phyloP scores from a whole-genome alignment of 1,140 invertebrate genomes.

The Musca vetustissima region DNA sequence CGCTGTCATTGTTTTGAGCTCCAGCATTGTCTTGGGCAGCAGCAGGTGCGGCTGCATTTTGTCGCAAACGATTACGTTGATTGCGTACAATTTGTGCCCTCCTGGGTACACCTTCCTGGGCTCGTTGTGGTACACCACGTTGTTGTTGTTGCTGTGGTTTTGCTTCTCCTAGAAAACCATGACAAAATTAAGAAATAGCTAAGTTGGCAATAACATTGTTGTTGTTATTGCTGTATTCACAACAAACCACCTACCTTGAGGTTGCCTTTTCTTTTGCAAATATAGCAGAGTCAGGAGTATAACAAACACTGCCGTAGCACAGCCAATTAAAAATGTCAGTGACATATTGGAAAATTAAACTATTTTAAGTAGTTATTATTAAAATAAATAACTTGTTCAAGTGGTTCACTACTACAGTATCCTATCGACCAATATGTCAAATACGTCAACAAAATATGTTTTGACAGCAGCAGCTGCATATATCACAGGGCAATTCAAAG shows the following conservation, averaged over 20 bases:
- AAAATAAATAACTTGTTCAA: neutral
- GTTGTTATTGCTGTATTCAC: neutral
- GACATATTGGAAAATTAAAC: constrained; percentile 53
- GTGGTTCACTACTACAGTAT: constrained; percentile 2
- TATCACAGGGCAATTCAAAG: neutral
- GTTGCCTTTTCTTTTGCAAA: constrained; percentile 43
- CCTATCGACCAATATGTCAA: constrained; percentile 5
- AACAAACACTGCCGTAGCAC: constrained; percentile 56
- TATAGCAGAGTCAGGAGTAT: constrained; percentile 57
- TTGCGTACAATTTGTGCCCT: constrained; percentile 65
- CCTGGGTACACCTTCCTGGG: constrained; percentile 60
- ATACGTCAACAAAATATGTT: constrained; percentile 25
- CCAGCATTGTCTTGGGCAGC: constrained; percentile 36
- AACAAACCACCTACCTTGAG: constrained; percentile 35
- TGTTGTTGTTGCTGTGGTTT: constrained; percentile 36
- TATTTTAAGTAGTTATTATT: no score
- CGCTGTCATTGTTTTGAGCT: constrained; percentile 52
- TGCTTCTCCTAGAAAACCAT: neutral
- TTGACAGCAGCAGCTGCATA: neutral
- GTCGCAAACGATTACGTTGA: constrained; percentile 62
- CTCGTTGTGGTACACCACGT: constrained; percentile 49
- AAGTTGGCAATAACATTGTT: neutral
- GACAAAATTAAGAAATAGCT: no score
- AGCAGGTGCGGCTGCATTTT: constrained; percentile 44
- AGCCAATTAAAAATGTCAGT: constrained; percentile 56